Percentiles rank a stretch among this genome's conserved stretches.
Evolutionary conservation across 30 jellyfish, hydroid and myxozoan genomes (phyloP).

Genomic region (Phacellophora camtschatica): DNA sequence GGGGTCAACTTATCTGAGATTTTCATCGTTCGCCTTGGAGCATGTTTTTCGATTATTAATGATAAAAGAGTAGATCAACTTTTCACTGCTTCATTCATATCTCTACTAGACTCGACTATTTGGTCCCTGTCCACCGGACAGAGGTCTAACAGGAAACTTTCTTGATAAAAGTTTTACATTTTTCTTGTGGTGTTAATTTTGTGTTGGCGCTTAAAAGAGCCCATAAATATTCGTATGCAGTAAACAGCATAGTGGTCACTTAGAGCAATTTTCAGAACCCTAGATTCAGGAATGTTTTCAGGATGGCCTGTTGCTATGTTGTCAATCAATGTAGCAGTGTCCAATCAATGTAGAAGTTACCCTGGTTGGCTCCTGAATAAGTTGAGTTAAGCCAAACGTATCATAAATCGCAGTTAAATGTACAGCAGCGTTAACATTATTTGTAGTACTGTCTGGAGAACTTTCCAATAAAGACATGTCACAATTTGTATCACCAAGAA

Average conservation of each 20-base stretch:
- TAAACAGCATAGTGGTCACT: slow-evolving; percentile 35
- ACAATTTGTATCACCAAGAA: slow-evolving; percentile 29
- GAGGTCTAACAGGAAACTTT: not conserved
- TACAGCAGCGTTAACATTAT: slow-evolving; percentile 28
- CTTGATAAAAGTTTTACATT: not conserved
- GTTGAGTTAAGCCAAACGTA: slow-evolving; percentile 38
- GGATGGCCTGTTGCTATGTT: slow-evolving; percentile 12
- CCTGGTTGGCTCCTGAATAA: slow-evolving; percentile 39
- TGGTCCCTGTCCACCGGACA: slow-evolving; percentile 5
- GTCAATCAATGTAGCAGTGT: slow-evolving; percentile 22
- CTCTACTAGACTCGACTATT: slow-evolving; percentile 22
- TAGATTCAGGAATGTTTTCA: slow-evolving; percentile 26
- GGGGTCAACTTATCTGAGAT: slow-evolving; percentile 29
- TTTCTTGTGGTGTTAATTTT: slow-evolving; percentile 15
- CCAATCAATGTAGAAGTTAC: slow-evolving; percentile 29
- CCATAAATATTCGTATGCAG: slow-evolving; percentile 32
- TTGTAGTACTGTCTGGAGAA: slow-evolving; percentile 16
- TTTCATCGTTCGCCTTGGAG: slow-evolving; percentile 30
- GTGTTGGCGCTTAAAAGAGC: slow-evolving; percentile 29
- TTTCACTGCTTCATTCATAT: slow-evolving; percentile 18
- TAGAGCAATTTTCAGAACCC: slow-evolving; percentile 19
- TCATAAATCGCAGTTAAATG: slow-evolving; percentile 52
- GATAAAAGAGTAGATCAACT: not conserved
- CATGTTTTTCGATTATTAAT: slow-evolving; percentile 8
- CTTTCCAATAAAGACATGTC: slow-evolving; percentile 19